phyloP scores from a whole-genome alignment of 2,888 invertebrate genomes.

The Acronicta psi region DNA sequence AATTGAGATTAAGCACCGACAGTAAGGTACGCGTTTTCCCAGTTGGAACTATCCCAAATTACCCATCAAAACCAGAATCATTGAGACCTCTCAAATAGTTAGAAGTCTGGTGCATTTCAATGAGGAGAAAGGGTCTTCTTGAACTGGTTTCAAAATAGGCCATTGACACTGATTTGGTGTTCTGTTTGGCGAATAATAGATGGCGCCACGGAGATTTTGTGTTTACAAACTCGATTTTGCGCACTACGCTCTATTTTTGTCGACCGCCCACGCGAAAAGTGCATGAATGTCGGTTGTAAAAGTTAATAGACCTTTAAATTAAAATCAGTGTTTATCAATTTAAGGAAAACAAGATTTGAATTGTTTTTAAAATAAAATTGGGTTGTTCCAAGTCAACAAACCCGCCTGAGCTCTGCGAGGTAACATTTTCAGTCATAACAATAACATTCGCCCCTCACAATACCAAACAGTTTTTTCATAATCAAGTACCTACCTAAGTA shows the following conservation, averaged over 20 bases:
- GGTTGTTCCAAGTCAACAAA: too few species aligned
- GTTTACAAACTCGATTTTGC: constrained; percentile 58
- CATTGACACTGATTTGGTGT: constrained; percentile 49
- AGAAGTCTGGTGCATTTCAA: constrained; percentile 5
- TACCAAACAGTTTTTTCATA: too few species aligned
- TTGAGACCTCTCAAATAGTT: constrained; percentile 2
- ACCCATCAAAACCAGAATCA: constrained; percentile 15
- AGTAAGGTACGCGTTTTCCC: constrained; percentile 40
- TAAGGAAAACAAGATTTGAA: too few species aligned
- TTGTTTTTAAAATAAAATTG: too few species aligned
- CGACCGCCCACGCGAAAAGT: constrained; percentile 9
- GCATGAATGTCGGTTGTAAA: constrained; percentile 1
- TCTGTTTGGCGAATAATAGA: constrained; percentile 42
- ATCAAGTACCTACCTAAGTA: too few species aligned
- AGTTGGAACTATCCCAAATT: constrained; percentile 49
- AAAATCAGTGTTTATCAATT: not conserved
- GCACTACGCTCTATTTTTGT: constrained; percentile 35
- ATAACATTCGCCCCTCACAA: too few species aligned
- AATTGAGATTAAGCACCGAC: constrained; percentile 25
- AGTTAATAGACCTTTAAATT: constrained; percentile 7
- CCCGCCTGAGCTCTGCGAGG: too few species aligned
- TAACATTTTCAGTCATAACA: too few species aligned
- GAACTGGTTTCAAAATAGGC: constrained; percentile 42
- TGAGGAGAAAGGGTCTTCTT: constrained; percentile 14
- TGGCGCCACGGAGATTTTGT: constrained; percentile 54